Percentiles rank a stretch among this genome's conserved stretches.
Evolutionary conservation across 2,888 invertebrate genomes (phyloP).

Genomic region (Drosophila paramelanica): DNA sequence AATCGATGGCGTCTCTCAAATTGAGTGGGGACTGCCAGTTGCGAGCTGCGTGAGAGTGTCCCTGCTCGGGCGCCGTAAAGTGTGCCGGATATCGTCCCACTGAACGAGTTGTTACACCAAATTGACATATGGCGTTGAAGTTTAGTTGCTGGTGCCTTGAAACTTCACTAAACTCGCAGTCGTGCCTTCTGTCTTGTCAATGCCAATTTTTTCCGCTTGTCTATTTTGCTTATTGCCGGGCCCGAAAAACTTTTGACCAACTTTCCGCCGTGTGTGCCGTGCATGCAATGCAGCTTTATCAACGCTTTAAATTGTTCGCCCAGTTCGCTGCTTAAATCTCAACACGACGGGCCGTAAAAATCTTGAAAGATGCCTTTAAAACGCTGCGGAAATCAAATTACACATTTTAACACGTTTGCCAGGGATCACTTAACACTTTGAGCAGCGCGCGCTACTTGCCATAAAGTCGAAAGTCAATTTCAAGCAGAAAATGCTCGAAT

Average conservation of each 20-base stretch:
- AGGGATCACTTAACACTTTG: constrained; percentile 62
- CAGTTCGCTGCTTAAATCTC: constrained; percentile 52
- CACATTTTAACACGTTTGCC: constrained; percentile 72
- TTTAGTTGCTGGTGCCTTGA: constrained; percentile 35
- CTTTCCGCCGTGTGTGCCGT: constrained; percentile 25
- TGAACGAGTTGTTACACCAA: constrained; percentile 74
- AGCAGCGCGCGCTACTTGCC: constrained; percentile 34
- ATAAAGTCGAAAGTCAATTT: constrained; percentile 33
- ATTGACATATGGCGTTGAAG: constrained; percentile 76
- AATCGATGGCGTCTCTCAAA: constrained; percentile 59
- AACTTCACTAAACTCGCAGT: constrained; percentile 40
- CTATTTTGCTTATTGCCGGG: constrained; percentile 64
- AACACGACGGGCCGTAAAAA: constrained; percentile 46
- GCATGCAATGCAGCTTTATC: constrained; percentile 38
- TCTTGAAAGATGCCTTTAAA: constrained; percentile 36
- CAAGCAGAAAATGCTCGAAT: not conserved
- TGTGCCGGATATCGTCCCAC: constrained; percentile 47
- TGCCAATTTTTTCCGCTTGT: constrained; percentile 68
- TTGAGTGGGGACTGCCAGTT: constrained; percentile 50
- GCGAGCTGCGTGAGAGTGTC: not conserved
- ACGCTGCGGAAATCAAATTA: constrained; percentile 64
- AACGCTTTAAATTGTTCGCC: constrained; percentile 48
- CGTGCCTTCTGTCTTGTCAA: constrained; percentile 61
- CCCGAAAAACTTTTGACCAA: constrained; percentile 39
- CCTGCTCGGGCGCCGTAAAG: constrained; percentile 31